A percentile compares a stretch with the other conserved stretches of the same genome.
Conservation (phyloP, 2,113 vertebrate genomes). For the Steatornis caripensis region DNA sequence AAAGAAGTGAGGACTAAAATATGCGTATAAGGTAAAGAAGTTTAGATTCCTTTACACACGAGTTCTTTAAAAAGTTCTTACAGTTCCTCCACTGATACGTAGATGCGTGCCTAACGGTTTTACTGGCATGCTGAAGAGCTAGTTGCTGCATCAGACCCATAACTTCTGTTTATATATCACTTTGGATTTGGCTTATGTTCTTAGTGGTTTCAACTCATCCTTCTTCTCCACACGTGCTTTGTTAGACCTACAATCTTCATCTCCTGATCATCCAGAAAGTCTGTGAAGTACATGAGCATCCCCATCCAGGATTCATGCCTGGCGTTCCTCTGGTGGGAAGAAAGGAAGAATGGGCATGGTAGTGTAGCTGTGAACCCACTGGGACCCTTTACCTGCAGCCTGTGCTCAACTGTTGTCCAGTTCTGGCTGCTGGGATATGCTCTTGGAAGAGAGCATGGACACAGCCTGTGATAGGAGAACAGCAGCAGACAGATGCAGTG, state of each 20-base stretch:
- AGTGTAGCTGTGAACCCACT: neutral
- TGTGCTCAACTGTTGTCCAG: neutral
- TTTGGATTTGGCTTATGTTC: neutral
- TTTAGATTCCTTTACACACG: neutral
- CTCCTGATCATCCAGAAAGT: neutral
- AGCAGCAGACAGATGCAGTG: neutral
- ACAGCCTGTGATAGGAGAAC: neutral
- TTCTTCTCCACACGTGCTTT: neutral
- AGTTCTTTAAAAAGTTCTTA: neutral
- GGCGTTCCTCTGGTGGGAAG: neutral
- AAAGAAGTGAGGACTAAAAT: neutral
- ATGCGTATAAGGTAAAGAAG: neutral
- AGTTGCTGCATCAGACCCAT: neutral
- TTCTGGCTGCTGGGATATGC: rapidly evolving
- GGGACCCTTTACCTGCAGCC: neutral
- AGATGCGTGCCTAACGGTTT: neutral
- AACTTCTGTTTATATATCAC: neutral
- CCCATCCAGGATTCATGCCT: neutral
- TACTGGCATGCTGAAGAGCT: neutral
- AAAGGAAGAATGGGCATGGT: neutral
- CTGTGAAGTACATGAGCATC: neutral
- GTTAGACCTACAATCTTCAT: neutral
- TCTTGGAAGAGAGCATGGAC: rapidly evolving
- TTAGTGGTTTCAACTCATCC: neutral
- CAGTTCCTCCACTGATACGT: neutral